phyloP scores from a whole-genome alignment of 1,140 invertebrate species.

The Drosophila punjabiensis region DNA sequence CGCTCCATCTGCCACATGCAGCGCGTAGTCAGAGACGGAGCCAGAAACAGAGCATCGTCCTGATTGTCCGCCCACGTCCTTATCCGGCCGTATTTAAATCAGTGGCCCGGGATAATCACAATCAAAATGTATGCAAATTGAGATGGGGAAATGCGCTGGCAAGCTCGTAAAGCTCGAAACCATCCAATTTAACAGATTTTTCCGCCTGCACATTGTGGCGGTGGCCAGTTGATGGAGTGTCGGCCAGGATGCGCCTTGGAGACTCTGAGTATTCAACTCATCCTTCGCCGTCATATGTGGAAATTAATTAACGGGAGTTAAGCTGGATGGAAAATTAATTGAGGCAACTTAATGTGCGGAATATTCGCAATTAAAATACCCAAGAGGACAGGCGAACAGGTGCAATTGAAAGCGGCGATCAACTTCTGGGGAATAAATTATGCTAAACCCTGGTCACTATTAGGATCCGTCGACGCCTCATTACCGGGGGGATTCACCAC shows the following conservation, averaged over 20 bases:
- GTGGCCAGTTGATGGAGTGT: constrained; percentile 46
- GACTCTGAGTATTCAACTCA: constrained; percentile 12
- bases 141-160: constrained; percentile 38
- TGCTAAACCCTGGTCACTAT: constrained; percentile 40
- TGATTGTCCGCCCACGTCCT: constrained; percentile 36
- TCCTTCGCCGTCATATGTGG: constrained; percentile 19
- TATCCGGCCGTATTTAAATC: constrained; percentile 71
- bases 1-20: constrained; percentile 65
- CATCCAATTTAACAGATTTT: constrained; percentile 79
- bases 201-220: constrained; percentile 18
- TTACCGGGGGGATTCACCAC: constrained; percentile 24
- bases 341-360: constrained; percentile 54
- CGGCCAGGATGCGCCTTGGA: constrained; percentile 25
- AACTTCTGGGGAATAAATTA: constrained; percentile 38
- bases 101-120: constrained; percentile 75
- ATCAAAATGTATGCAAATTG: constrained; percentile 81
- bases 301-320: constrained; percentile 75
- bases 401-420: constrained; percentile 15
- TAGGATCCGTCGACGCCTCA: constrained; percentile 26
- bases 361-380: constrained; percentile 35
- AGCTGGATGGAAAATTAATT: constrained; percentile 56
- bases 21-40: not conserved
- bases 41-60: constrained; percentile 8
- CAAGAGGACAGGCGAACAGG: not conserved
- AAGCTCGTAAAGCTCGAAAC: constrained; percentile 44